These are phyloP conservation scores for Leptodactylus fuscus DNA, from an alignment of 2,113 vertebrate species.

Conservation along the genomic window DNA sequence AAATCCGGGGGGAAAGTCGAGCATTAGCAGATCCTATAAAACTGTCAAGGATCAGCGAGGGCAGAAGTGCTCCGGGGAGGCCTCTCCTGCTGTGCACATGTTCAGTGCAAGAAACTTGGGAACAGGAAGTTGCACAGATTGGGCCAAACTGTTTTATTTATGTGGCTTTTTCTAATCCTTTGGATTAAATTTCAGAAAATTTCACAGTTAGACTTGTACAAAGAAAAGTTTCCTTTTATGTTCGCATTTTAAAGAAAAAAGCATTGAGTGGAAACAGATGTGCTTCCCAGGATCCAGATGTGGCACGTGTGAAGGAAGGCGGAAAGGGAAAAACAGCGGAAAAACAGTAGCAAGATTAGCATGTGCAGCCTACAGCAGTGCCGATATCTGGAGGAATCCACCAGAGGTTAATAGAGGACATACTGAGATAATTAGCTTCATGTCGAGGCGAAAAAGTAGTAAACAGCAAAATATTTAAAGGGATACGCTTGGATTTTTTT, in stretches of 20 bases:
- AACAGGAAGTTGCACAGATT: slow-evolving; percentile 93
- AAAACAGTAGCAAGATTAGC: slow-evolving; percentile 57
- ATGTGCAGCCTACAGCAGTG: slow-evolving; percentile 53
- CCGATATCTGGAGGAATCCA: slow-evolving; percentile 18
- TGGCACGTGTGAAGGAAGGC: slow-evolving; percentile 65
- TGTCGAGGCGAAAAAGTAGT: not conserved
- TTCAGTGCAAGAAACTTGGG: slow-evolving; percentile 80
- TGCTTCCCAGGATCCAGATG: slow-evolving; percentile 92
- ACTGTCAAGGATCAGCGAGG: slow-evolving; percentile 1
- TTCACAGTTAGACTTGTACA: slow-evolving; percentile 87
- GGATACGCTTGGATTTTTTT: not conserved
- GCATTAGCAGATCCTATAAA: slow-evolving; percentile 10
- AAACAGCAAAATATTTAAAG: slow-evolving; percentile 25
- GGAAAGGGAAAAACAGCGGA: slow-evolving; percentile 59
- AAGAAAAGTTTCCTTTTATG: slow-evolving; percentile 94
- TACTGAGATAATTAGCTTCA: slow-evolving; percentile 36
- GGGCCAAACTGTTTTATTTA: slow-evolving; percentile 80
- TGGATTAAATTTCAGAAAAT: slow-evolving; percentile 84
- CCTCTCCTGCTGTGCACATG: slow-evolving; percentile 88
- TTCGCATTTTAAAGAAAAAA: slow-evolving; percentile 82
- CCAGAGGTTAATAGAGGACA: slow-evolving; percentile 37
- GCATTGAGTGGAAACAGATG: slow-evolving; percentile 91
- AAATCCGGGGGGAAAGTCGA: not conserved
- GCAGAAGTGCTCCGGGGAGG: not conserved
- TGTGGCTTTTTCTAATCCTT: slow-evolving; percentile 91